phyloP scores from a whole-genome alignment of 2,113 vertebrate species.

The Seriola aureovittata region DNA sequence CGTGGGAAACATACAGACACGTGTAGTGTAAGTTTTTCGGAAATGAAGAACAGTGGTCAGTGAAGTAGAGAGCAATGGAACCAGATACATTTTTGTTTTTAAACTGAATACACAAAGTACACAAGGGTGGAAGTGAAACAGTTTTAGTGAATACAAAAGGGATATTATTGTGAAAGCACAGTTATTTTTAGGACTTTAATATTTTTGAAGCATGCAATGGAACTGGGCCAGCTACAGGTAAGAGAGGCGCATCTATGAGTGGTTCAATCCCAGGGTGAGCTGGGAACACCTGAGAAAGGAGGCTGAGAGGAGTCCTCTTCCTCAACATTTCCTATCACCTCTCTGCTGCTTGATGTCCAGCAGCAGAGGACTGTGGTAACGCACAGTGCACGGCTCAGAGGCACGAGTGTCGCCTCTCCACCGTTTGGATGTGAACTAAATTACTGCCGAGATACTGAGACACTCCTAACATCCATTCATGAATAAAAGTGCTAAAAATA shows the following conservation, averaged over 20 bases:
- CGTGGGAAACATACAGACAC: neutral
- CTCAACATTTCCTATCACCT: neutral
- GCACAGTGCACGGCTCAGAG: neutral
- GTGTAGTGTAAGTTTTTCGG: neutral
- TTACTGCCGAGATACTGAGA: too few relatives aligned
- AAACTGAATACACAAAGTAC: neutral
- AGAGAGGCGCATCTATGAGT: neutral
- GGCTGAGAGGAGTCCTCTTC: neutral
- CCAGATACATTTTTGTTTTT: neutral
- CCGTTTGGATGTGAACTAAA: neutral
- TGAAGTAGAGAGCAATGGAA: neutral
- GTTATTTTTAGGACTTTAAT: slow-evolving; percentile 3
- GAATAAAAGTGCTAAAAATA: neutral
- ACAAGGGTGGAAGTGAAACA: neutral
- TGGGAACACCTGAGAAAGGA: neutral
- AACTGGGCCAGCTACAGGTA: neutral
- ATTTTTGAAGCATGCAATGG: neutral
- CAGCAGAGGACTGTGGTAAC: neutral
- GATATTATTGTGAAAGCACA: neutral
- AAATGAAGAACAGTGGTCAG: neutral
- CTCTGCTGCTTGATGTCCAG: neutral
- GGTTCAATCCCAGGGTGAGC: slow-evolving; percentile 4
- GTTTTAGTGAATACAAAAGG: neutral
- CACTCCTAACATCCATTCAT: neutral
- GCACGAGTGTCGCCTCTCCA: neutral